Percentiles rank a stretch among this genome's conserved stretches.
These are phyloP conservation scores for Furcula furcula DNA, from an alignment of 2,888 invertebrate genomes.

Conservation along the genomic window DNA sequence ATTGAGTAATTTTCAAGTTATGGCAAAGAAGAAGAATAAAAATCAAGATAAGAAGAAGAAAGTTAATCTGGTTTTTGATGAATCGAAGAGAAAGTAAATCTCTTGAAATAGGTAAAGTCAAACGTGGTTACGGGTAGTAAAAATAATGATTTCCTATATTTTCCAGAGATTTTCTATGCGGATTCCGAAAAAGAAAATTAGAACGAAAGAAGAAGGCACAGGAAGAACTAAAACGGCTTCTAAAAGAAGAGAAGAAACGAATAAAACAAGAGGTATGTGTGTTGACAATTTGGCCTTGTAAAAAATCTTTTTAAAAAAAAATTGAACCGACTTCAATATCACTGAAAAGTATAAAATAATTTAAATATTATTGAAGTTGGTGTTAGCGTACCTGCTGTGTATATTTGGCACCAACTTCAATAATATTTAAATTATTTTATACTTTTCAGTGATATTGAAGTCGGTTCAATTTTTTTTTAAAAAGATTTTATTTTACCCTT, in stretches of 20 bases:
- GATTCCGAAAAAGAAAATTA: conserved; percentile 90
- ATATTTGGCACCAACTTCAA: too few species aligned
- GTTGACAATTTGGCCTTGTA: too few species aligned
- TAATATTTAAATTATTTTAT: too few species aligned
- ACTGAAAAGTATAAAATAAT: too few species aligned
- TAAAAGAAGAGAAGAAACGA: conserved; percentile 89
- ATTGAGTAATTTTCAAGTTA: not conserved
- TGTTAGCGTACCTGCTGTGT: too few species aligned
- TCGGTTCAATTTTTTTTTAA: too few species aligned
- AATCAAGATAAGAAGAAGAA: conserved; percentile 60
- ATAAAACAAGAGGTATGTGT: conserved; percentile 85
- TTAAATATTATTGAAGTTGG: too few species aligned
- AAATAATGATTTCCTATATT: too few species aligned
- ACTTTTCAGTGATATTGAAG: too few species aligned
- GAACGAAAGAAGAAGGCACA: conserved; percentile 88
- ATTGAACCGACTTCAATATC: too few species aligned
- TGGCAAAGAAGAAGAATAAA: conserved; percentile 48
- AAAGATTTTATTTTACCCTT: too few species aligned
- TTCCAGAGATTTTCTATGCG: conserved; percentile 88
- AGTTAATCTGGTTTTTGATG: conserved; percentile 67
- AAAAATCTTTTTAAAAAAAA: too few species aligned
- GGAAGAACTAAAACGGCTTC: conserved; percentile 85
- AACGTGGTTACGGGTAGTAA: conserved; percentile 1
- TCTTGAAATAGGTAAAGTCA: not conserved
- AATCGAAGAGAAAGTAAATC: conserved; percentile 65